Evolutionary conservation across 2,797 vertebrate species (phyloP), one percentile per base, ranked within the genome.

Genomic region (Characodon lateralis): DNA sequence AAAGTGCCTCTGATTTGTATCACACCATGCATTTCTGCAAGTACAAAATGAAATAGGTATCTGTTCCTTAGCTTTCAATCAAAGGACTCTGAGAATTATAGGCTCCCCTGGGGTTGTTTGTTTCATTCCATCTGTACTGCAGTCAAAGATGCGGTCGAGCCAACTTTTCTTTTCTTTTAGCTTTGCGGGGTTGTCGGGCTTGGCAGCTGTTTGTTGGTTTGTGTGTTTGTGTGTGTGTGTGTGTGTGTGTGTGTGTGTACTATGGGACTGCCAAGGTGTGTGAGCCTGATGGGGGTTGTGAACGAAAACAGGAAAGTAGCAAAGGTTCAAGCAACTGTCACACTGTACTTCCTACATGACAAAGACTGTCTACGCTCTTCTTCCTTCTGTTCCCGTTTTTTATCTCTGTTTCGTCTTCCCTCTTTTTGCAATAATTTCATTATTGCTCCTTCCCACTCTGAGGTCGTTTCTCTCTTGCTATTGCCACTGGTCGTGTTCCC

Each of bases 271-370:
- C 91, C 86, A 80, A 83, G 85, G 88, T 92, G 84, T 84, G 74
- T 72, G 81, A 82, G 81, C n/a, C 84, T 77, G 86, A 87, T 87
- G 86, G 86, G 81, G 71, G 39, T 86, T 88, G 82, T 0, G 73
- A 82, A 82, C 72, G 76, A 63, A 78, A 24, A 66, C 82, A 46
- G 80, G 66, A 84, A 83, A 83, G 82, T 55, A 81, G 81, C 31
- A 46, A 82, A 85, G 86, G 85, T 92, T 90, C 87, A 87, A 63
- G 2, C 48, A 82, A 78, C 86, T 88, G 89, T 93, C 91, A 93
- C 92, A 93, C 83, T 88, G 87, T 75, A 78, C 82, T 92, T 90
- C 81, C 86, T 83, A 88, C 87, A 85, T 85, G 84, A 91, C 87
- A 91, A 87, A 91, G 75, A 81, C 74, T 56, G 68, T 85, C 82